Evolutionary conservation across 1,140 invertebrate species (phyloP).

Genomic region (Camponotus floridanus): DNA sequence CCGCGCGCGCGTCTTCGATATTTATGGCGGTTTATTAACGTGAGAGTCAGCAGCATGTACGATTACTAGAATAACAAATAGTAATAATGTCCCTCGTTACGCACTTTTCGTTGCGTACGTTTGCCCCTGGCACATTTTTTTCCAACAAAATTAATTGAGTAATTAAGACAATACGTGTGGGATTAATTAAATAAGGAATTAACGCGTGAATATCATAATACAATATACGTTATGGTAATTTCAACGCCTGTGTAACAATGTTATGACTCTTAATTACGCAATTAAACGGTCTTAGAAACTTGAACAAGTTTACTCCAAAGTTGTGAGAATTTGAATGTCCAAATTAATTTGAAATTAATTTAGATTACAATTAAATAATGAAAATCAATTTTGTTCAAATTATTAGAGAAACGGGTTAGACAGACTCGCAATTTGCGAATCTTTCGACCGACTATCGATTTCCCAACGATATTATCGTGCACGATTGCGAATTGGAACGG

Average conservation of each 20-base stretch:
- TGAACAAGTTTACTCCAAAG: not conserved
- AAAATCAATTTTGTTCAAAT: not conserved
- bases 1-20: conserved; percentile 30
- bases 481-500: not conserved
- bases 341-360: no score
- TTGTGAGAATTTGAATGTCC: no score
- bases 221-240: not conserved
- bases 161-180: conserved; percentile 17
- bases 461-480: not conserved
- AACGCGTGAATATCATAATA: conserved; percentile 7
- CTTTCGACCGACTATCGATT: not conserved
- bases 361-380: not conserved
- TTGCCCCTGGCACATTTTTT: conserved; percentile 20
- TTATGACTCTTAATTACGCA: not conserved
- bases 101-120: conserved; percentile 7
- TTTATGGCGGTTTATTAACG: conserved; percentile 49
- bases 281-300: not conserved
- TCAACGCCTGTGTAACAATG: not conserved
- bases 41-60: conserved; percentile 7
- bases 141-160: conserved; percentile 30
- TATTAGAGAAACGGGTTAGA: not conserved
- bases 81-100: conserved; percentile 15
- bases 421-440: not conserved
- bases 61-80: conserved; percentile 30
- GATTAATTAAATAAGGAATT: conserved; percentile 36